A percentile compares a stretch with the other conserved stretches of the same genome.
phyloP scores from a whole-genome alignment of 1,140 invertebrate genomes.

The Dreissena rostriformis region DNA sequence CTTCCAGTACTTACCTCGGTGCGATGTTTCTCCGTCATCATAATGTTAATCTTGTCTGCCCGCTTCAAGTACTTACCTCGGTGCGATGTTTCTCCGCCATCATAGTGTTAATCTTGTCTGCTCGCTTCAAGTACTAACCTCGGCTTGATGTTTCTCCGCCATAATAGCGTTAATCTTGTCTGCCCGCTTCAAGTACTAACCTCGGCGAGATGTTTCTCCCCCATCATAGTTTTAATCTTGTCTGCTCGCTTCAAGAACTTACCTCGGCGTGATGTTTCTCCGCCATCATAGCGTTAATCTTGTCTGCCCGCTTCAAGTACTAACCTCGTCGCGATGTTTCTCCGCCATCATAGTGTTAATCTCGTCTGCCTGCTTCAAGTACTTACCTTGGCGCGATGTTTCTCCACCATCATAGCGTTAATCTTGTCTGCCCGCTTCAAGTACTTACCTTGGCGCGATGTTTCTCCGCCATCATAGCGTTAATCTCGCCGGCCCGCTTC shows the following conservation, averaged over 20 bases:
- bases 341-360: slow-evolving; percentile 1
- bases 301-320: background rate
- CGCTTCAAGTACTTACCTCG: no score
- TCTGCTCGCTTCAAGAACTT: background rate
- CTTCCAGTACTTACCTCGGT: no score
- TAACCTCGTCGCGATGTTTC: no score
- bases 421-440: background rate
- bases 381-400: background rate
- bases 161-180: no score
- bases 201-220: background rate
- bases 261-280: background rate
- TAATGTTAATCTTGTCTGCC: no score
- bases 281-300: background rate
- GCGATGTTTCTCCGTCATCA: no score
- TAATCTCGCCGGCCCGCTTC: slow-evolving; percentile 72
- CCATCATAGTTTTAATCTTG: background rate
- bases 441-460: slow-evolving; percentile 71
- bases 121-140: no score
- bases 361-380: background rate
- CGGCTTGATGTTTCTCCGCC: no score
- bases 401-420: slow-evolving; percentile 1
- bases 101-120: no score
- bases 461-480: slow-evolving; percentile 71
- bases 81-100: no score
- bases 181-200: background rate